Evolutionary conservation across 2,888 invertebrate species (phyloP).

Genomic region (Geotrupes spiniger): DNA sequence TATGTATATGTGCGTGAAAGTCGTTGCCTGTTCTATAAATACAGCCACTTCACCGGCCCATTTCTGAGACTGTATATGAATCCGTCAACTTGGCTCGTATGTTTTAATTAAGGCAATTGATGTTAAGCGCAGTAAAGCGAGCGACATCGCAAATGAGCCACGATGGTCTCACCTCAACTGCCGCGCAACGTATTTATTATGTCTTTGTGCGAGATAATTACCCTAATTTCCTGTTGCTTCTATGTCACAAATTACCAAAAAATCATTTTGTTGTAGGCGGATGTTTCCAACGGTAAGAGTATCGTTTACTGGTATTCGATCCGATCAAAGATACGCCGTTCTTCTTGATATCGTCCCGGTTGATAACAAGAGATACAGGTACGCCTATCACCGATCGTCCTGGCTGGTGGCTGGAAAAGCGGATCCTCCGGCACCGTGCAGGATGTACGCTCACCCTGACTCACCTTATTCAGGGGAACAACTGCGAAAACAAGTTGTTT

Average conservation of each 20-base stretch:
- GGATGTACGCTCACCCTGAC: conserved; percentile 95
- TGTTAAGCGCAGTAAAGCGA: conserved; percentile 42
- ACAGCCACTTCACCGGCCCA: conserved; percentile 1
- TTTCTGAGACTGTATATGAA: conserved; percentile 23
- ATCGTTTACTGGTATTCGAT: conserved; percentile 81
- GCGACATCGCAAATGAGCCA: conserved; percentile 48
- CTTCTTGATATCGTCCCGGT: conserved; percentile 96
- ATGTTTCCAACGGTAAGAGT: conserved; percentile 98
- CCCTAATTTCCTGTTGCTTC: conserved; percentile 8
- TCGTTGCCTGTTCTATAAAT: neutral
- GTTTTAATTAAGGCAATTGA: conserved; percentile 47
- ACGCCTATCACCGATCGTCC: conserved; percentile 97
- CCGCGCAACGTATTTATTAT: conserved; percentile 48
- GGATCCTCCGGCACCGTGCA: conserved; percentile 90
- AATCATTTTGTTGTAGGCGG: conserved; percentile 63
- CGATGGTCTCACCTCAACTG: conserved; percentile 50
- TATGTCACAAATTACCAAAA: conserved; percentile 19
- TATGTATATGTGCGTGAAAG: too few species aligned
- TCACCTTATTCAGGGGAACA: conserved; percentile 95
- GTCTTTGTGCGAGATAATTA: conserved; percentile 10
- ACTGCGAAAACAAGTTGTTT: conserved; percentile 92
- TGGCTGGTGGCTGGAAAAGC: conserved; percentile 99
- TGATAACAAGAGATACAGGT: conserved; percentile 93
- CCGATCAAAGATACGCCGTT: conserved; percentile 86
- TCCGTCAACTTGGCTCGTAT: conserved; percentile 45